Conservation (phyloP, 2,888 invertebrate species). For the Caenorhabditis becei region DNA sequence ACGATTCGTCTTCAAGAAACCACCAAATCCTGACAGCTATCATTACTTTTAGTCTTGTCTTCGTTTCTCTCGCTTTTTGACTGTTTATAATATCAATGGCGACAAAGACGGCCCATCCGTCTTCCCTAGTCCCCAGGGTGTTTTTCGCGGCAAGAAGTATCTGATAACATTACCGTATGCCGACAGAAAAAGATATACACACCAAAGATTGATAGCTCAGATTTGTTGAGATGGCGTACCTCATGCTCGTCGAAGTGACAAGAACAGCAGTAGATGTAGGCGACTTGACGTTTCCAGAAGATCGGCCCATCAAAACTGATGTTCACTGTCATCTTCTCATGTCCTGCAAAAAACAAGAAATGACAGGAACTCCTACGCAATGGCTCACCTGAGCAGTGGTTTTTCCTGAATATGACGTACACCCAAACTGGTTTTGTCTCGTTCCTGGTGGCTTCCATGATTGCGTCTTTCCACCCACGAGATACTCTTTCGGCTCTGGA, state of each 20-base stretch:
- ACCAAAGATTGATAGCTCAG: slow-evolving; percentile 25
- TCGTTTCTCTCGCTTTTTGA: slow-evolving; percentile 37
- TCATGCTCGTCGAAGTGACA: slow-evolving; percentile 82
- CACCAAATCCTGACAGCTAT: slow-evolving; percentile 51
- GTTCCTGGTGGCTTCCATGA: slow-evolving; percentile 71
- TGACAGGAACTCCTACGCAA: background rate
- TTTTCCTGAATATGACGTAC: slow-evolving; percentile 81
- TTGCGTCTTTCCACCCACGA: slow-evolving; percentile 52
- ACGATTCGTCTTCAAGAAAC: slow-evolving; percentile 49
- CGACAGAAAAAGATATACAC: background rate
- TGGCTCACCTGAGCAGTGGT: slow-evolving; percentile 71
- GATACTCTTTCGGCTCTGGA: slow-evolving; percentile 60
- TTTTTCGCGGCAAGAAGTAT: slow-evolving; percentile 40
- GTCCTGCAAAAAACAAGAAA: slow-evolving; percentile 66
- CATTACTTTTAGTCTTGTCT: slow-evolving; percentile 48
- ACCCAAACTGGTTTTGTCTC: slow-evolving; percentile 81
- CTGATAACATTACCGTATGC: slow-evolving; percentile 59
- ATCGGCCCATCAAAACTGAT: slow-evolving; percentile 81
- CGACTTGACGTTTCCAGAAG: slow-evolving; percentile 81
- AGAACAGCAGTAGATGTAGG: slow-evolving; percentile 81
- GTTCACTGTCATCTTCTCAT: slow-evolving; percentile 81
- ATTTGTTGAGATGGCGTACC: slow-evolving; percentile 60
- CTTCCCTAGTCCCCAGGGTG: slow-evolving; percentile 44
- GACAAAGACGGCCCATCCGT: slow-evolving; percentile 55
- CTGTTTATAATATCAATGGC: slow-evolving; percentile 59